phyloP scores from a whole-genome alignment of 2,888 invertebrate genomes.

The Ophonus ardosiacus region DNA sequence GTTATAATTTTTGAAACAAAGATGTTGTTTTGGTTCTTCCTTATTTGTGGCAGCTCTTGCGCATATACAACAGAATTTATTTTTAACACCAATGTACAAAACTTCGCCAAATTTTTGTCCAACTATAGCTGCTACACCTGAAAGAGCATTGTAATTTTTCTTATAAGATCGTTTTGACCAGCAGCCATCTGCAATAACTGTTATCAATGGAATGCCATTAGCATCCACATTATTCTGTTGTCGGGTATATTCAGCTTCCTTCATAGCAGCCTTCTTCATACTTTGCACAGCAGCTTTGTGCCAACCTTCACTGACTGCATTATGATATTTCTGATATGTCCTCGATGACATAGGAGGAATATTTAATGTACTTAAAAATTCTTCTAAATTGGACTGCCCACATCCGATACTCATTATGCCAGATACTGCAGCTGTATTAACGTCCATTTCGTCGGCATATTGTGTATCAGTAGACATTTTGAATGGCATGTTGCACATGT shows the following conservation, averaged over 20 bases:
- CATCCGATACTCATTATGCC: neutral
- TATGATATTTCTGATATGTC: neutral
- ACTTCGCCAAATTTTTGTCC: conserved; percentile 10
- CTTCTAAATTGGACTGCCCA: neutral
- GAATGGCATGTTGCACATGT: neutral
- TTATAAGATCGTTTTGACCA: conserved; percentile 6
- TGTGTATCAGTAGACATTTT: no score
- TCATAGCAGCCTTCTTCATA: neutral
- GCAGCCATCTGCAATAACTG: conserved; percentile 9
- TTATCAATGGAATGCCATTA: conserved; percentile 4
- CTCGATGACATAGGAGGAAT: neutral
- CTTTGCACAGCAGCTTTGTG: neutral
- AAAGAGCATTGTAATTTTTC: conserved; percentile 11
- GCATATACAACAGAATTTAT: conserved; percentile 11
- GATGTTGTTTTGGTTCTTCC: neutral
- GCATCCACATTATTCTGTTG: neutral
- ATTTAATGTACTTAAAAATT: neutral
- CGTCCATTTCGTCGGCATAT: no score
- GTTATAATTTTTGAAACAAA: conserved; percentile 2
- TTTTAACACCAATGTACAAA: neutral
- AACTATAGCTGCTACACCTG: neutral
- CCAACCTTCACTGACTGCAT: neutral
- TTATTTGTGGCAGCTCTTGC: neutral
- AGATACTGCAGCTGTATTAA: neutral
- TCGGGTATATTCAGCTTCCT: neutral